Conservation (phyloP, 2,797 vertebrate species). For the Smutsia gigantea region DNA sequence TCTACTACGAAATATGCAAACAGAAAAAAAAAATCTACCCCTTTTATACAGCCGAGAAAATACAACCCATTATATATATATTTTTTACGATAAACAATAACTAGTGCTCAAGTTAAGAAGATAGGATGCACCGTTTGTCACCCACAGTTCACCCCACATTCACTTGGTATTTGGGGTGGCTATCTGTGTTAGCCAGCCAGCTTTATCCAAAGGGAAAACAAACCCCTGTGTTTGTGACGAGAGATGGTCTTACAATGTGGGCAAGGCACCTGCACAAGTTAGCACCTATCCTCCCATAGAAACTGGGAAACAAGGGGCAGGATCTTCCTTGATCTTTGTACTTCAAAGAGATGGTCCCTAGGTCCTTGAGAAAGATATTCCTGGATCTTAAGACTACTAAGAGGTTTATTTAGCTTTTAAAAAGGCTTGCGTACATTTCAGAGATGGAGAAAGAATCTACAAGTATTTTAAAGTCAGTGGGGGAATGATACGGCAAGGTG, state of each 20-base stretch:
- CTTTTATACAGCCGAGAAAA: not conserved
- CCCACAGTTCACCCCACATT: not conserved
- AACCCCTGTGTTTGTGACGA: not conserved
- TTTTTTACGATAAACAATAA: slow-evolving; percentile 53
- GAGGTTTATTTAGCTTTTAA: not conserved
- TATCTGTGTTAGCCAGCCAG: not conserved
- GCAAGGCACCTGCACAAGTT: not conserved
- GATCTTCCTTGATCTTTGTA: not conserved
- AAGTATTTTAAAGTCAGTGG: slow-evolving; percentile 16
- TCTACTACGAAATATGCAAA: not conserved
- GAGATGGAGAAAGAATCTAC: not conserved
- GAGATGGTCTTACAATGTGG: not conserved
- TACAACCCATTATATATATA: not conserved
- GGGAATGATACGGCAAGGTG: not conserved
- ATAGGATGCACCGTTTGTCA: not conserved
- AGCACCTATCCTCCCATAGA: not conserved
- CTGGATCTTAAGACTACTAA: not conserved
- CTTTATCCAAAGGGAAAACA: not conserved
- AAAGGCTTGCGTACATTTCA: not conserved
- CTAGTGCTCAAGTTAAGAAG: not conserved
- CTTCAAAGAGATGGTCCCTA: not conserved
- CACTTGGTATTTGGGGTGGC: not conserved
- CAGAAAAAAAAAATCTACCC: not conserved
- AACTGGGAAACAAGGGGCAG: not conserved
- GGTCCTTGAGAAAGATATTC: not conserved